These are phyloP conservation scores for Aethina tumida DNA, from an alignment of 1,140 invertebrate genomes.

Conservation along the genomic window DNA sequence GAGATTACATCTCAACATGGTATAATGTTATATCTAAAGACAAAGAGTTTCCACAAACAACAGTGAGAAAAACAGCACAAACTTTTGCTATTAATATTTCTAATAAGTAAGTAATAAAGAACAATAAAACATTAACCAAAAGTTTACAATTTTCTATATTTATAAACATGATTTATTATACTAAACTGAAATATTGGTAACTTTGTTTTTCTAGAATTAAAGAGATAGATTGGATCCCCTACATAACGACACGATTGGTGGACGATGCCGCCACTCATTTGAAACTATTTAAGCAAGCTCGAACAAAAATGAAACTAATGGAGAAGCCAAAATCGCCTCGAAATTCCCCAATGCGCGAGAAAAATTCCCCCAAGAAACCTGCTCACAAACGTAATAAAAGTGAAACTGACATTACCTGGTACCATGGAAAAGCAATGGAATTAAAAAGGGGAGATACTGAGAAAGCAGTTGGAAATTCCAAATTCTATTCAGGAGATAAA, in stretches of 20 bases:
- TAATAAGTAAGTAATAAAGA: slow-evolving; percentile 35
- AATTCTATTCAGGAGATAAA: slow-evolving; percentile 23
- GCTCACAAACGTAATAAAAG: slow-evolving; percentile 56
- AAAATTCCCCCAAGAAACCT: slow-evolving; percentile 37
- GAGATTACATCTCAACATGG: slow-evolving; percentile 71
- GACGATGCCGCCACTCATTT: slow-evolving; percentile 87
- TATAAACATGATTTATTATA: slow-evolving; percentile 10
- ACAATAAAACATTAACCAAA: slow-evolving; percentile 6
- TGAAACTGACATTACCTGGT: slow-evolving; percentile 58
- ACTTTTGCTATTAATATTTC: slow-evolving; percentile 47
- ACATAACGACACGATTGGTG: slow-evolving; percentile 74
- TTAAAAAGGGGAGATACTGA: slow-evolving; percentile 26
- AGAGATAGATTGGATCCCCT: slow-evolving; percentile 81
- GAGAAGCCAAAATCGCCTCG: slow-evolving; percentile 40
- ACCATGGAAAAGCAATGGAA: slow-evolving; percentile 36
- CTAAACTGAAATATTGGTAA: not conserved
- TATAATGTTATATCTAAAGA: slow-evolving; percentile 47
- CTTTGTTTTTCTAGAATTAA: slow-evolving; percentile 54
- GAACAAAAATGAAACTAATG: slow-evolving; percentile 47
- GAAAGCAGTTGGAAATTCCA: slow-evolving; percentile 23
- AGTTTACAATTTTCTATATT: slow-evolving; percentile 3
- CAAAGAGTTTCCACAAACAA: slow-evolving; percentile 41
- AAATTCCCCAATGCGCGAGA: slow-evolving; percentile 41
- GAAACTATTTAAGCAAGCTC: slow-evolving; percentile 67
- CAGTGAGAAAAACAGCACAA: slow-evolving; percentile 43